Evolutionary conservation across 2,113 vertebrate genomes (phyloP), one percentile per base, ranked within the genome.

Genomic region (Copsychus sechellarum): DNA sequence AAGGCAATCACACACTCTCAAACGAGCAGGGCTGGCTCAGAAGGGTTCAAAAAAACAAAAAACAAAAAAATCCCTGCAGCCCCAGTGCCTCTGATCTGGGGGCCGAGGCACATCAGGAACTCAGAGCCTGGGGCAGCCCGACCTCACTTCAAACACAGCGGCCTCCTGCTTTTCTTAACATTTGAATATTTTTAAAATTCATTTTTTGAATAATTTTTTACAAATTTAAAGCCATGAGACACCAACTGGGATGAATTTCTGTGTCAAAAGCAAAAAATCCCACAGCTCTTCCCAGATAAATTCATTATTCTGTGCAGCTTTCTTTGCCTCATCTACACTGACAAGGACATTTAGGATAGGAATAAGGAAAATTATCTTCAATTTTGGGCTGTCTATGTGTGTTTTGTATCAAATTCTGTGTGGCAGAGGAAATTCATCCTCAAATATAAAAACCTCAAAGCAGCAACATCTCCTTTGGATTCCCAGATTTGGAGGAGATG

Each of bases 81-180:
- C 88, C 58, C 53, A 38, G 66, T 66, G 67, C 15, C 76, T 58
- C 18, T 57, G 84, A 83, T 74, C 81, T 89, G 31, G 31, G 76
- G 70, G 81, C 82, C 73, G 34, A 50, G 88, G 92, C 91, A 56
- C 79, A 90, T 79, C 81, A 74, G 91, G 90, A 40, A n/a, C n/a
- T n/a, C n/a, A n/a, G n/a, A n/a, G n/a, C n/a, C n/a, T n/a, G n/a
- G n/a, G n/a, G n/a, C n/a, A n/a, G n/a, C n/a, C n/a, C n/a, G 71
- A 8, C 38, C 85, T 88, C 57, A 60, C 64, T 81, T 21, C 81
- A 93, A 83, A 77, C 93, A 72, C 42, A 3, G 16, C 11, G 61
- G 2, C 11, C n/a, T 73, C 12, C 26, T 25, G 17, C 0, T 81
- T 81, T 45, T 1, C 14, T 5, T 8, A 11, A 5, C 5, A 26